Base-by-base conservation (phyloP, 1,140 invertebrate species). In the Aplysia californica region DNA sequence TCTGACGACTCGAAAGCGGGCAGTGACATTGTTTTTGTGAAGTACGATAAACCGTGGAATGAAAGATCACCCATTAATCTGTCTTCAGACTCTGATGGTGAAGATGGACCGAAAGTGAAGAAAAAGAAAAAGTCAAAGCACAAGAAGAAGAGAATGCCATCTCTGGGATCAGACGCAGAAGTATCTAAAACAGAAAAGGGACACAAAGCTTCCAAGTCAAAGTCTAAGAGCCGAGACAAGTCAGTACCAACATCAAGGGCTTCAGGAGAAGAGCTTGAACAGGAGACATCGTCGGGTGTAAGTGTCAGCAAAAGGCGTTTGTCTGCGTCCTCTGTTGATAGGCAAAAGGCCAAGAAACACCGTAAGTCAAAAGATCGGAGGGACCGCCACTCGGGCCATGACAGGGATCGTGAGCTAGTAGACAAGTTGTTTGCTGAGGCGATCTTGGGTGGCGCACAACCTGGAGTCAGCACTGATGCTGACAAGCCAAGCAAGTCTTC, bases 51-150 rank as follows among this genome's bases (percentile, higher is more conserved):
- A 81, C 91, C 91, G 18, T 90, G 89, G 74, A 87, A 89, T 65
- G 90, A 91, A 77, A 87, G 91, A 71, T 92, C 92, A 33, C 92
- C 92, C 15, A 90, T 92, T 44, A 86, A 83, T 41, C 68, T 92
- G 5, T 83, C 90, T 71, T 89, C 89, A 5, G 91, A 91, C 31
- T 79, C 78, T 66, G 79, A 83, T 65, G 55, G 56, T 33, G 70
- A 81, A 75, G 38, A 77, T 65, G 67, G 76, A 26, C 67, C 79
- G 75, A 35, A 77, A 65, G 67, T 75, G 26, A 59, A 64, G 59
- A 65, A 67, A 44, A 65, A 66, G 76, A 56, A 73, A 39, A 74
- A 76, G 33, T 33, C 41, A n/a, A 77, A 76, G 56, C 55, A 70
- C 39, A 76, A 81, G 50, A 71, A 77, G 61, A 41, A 44, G 35